Conservation (phyloP, 2,888 invertebrate species). For the Rosalia funebris region DNA sequence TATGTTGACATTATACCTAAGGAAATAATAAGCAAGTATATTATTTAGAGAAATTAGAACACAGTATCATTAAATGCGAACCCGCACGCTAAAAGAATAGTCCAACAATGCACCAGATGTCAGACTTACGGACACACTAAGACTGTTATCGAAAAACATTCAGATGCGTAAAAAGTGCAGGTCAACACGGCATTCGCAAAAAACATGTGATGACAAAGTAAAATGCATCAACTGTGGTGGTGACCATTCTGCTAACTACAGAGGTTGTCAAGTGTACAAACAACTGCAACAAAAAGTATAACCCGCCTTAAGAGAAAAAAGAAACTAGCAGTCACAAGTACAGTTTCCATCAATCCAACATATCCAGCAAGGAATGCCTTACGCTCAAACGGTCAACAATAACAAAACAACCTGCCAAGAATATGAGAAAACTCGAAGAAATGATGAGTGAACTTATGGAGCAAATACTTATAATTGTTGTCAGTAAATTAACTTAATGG, state of each 20-base stretch:
- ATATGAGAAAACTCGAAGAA: constrained; percentile 31
- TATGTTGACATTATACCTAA: constrained; percentile 19
- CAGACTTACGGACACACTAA: constrained; percentile 45
- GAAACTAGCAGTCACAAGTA: background rate
- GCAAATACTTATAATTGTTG: constrained; percentile 35
- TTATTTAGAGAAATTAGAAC: constrained; percentile 7
- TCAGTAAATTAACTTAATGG: constrained; percentile 31
- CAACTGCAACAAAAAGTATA: constrained; percentile 31
- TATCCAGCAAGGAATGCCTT: constrained; percentile 3
- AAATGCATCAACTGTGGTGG: constrained; percentile 41
- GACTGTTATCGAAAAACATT: constrained; percentile 39
- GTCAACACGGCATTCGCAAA: constrained; percentile 37
- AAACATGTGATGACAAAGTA: constrained; percentile 26
- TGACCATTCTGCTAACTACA: constrained; percentile 45
- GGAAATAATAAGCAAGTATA: constrained; percentile 18
- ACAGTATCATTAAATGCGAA: constrained; percentile 13
- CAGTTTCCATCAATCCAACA: background rate
- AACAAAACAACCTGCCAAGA: constrained; percentile 22
- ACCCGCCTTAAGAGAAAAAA: constrained; percentile 28
- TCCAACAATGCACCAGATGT: constrained; percentile 41
- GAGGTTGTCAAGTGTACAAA: constrained; percentile 41
- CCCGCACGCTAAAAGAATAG: constrained; percentile 26
- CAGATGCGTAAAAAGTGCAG: constrained; percentile 43
- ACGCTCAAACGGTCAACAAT: constrained; percentile 7
- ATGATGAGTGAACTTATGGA: constrained; percentile 36